Evolutionary conservation across 2,113 vertebrate genomes (phyloP), one percentile per base, ranked within the genome.

Genomic region (Albula goreensis): DNA sequence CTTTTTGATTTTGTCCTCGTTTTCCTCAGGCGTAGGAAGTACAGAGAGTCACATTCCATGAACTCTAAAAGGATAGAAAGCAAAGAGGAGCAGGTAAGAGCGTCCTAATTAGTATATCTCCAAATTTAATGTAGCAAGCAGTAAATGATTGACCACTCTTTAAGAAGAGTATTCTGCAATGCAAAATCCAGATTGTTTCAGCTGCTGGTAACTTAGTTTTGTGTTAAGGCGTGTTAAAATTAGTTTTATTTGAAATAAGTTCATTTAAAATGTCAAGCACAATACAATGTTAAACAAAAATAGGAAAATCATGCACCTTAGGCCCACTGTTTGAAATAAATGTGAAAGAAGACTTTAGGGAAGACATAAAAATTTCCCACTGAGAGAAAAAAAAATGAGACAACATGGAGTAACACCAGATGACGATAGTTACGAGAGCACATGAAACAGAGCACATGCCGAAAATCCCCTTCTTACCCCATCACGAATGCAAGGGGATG

Each of bases 21-120:
- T 60, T 87, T 19, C 74, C 85, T 13, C 56, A 88, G 89, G 51
- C 83, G 74, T 83, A 82, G 85, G 25, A 53, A 51, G 63, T 51
- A 17, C 31, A 85, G 15, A 83, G 15, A 25, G 3, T 8, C n/a
- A 49, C 1, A 66, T 25, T 10, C 5, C 52, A 41, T 41, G 1
- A 1, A 41, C 31, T 41, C 7, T 63, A 48, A 19, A 15, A 60
- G 50, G 25, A 78, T 5, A 56, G 51, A 48, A 19, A 51, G n/a
- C n/a, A 31, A 0, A 74, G 70, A 25, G 1, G 70, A 6, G 22
- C 50, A 82, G 85, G 85, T 86, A 22, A 4, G 66, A 31, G n/a
- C 70, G 31, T 31, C 31, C 5, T 74, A 1, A 74, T 31, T 25
- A 25, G 6, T 74, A 31, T 10, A 4, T 22, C 11, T 66, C 22